Base-by-base conservation (phyloP, 1,140 invertebrate genomes). In the Tetranychus cinnabarinus region DNA sequence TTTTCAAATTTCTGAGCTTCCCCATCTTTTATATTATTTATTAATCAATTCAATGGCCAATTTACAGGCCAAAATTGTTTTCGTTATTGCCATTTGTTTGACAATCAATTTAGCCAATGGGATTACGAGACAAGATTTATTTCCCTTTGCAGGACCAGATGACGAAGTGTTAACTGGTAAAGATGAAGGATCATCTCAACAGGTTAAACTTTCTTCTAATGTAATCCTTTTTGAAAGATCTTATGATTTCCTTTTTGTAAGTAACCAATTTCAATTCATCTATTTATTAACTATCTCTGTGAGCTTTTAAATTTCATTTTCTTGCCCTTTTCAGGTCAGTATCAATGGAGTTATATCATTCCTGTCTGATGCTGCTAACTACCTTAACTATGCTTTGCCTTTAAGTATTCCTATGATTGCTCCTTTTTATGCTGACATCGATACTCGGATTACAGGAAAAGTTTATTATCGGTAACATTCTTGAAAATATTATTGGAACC, bases 331-430 rank as follows among this genome's bases (percentile, higher is more conserved):
- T 6, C 48, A 93, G 89, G 80, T 95, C 56, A 93, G 92, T 71
- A 82, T 80, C 68, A 91, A 90, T 75, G 90, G 90, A 37, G 75
- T 92, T 13, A 67, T 95, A n/a, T 88, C 89, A 2, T 92, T 96
- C 69, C 75, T 83, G 65, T 83, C 84, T 12, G 82, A 89, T 56
- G 82, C 92, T 61, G 81, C 85, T 23, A 77, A 78, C 54, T 91
- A 88, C 69, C 78, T 87, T 65, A 90, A 89, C 69, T 80, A 84
- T 13, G 82, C 87, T 67, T 89, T 95, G 71, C 90, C 90, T 4
- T 72, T 92, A 62, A 85, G 88, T 62, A 88, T 88, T 72, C 84
- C 88, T 0, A 78, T 86, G 0, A 87, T 96, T 63, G 85, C 89
- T 0, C 85, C 86, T 1, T 83, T 95, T 62, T 91, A 93, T 68